These are phyloP conservation scores for Plebejus argus DNA, from an alignment of 2,888 invertebrate species.

Conservation along the genomic window DNA sequence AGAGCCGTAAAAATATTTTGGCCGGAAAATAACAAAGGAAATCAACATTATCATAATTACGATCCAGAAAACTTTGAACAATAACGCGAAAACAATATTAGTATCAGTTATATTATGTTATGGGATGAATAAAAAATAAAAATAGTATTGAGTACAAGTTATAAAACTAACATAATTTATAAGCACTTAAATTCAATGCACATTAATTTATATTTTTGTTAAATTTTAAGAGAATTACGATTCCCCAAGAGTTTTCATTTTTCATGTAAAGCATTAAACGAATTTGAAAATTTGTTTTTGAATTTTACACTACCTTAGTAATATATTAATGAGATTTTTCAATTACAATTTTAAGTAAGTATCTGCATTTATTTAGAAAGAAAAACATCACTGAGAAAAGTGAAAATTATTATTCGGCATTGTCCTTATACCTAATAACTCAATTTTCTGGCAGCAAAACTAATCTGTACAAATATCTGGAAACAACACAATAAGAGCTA, in stretches of 20 bases:
- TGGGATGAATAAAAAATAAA: neutral
- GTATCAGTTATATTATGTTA: neutral
- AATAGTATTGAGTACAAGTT: neutral
- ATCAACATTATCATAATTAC: conserved; percentile 30
- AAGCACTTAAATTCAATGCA: no score
- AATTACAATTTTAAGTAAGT: no score
- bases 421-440: neutral
- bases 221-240: no score
- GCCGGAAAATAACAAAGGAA: conserved; percentile 23
- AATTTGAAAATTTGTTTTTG: no score
- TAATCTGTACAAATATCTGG: neutral
- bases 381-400: neutral
- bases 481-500: neutral
- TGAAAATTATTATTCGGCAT: neutral
- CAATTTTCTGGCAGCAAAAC: neutral
- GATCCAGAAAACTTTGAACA: neutral
- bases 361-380: no score
- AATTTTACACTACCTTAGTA: no score
- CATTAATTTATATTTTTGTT: no score
- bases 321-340: no score
- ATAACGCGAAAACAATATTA: conserved; percentile 16
- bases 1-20: conserved; percentile 22
- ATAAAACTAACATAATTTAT: no score
- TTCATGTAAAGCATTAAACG: no score
- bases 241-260: no score